Conservation (phyloP, 2,888 invertebrate species). For the Apodemia hepburni region DNA sequence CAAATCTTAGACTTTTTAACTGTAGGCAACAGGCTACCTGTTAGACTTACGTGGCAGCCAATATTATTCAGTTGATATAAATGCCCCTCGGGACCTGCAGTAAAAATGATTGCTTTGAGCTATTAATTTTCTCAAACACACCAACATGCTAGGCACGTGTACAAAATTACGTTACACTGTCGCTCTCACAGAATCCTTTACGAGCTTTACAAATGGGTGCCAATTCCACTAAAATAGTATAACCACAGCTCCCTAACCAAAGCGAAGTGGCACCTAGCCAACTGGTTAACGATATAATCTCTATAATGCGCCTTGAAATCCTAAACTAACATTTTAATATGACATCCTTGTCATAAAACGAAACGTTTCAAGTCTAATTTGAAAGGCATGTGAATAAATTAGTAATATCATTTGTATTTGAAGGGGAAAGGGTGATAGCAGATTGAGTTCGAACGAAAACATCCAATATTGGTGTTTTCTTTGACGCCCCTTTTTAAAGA, state of each 20-base stretch:
- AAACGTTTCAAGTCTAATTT: conserved; percentile 24
- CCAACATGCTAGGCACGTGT: conserved; percentile 34
- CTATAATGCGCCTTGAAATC: conserved; percentile 33
- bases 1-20: no score
- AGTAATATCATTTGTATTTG: conserved; percentile 30
- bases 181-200: conserved; percentile 36
- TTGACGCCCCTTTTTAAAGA: no score
- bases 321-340: conserved; percentile 40
- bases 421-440: neutral
- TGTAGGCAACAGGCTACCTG: no score
- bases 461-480: no score
- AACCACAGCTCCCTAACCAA: conserved; percentile 34
- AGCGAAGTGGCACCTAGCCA: conserved; percentile 51
- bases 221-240: conserved; percentile 48
- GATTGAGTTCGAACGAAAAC: neutral
- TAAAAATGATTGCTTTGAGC: conserved; percentile 19
- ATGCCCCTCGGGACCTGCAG: neutral
- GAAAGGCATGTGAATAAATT: conserved; percentile 34
- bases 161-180: conserved; percentile 34
- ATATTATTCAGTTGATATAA: neutral
- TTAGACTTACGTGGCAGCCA: no score
- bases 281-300: conserved; percentile 40
- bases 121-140: conserved; percentile 18
- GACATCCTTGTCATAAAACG: conserved; percentile 27
- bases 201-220: conserved; percentile 42